phyloP scores from a whole-genome alignment of 2,888 invertebrate genomes.

The Leptura quadrifasciata region DNA sequence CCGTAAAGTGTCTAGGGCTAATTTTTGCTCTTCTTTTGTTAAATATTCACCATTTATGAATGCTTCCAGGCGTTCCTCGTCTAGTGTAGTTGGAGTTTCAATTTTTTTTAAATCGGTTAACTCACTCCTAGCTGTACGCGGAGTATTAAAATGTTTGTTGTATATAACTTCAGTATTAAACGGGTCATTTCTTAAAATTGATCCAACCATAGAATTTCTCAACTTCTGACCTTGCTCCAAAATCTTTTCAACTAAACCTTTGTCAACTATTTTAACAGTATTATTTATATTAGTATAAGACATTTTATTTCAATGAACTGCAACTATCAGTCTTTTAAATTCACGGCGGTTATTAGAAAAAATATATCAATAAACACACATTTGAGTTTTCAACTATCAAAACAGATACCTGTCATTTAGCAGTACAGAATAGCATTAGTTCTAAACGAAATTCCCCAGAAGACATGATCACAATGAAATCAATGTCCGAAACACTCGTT shows the following conservation, averaged over 20 bases:
- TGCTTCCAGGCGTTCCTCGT: conserved; percentile 64
- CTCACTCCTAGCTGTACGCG: conserved; percentile 42
- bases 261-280: conserved; percentile 47
- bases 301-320: conserved; percentile 1
- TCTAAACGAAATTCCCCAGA: not conserved
- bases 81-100: conserved; percentile 30
- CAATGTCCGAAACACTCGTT: not conserved
- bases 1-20: conserved; percentile 71
- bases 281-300: conserved; percentile 18
- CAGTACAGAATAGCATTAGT: not conserved
- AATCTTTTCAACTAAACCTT: conserved; percentile 60
- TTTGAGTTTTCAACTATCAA: conserved; percentile 17
- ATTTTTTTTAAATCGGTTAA: conserved; percentile 12
- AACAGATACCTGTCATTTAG: not conserved
- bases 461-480: not conserved
- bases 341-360: not conserved
- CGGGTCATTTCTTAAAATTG: conserved; percentile 71
- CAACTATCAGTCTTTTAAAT: not conserved
- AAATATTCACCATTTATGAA: conserved; percentile 72
- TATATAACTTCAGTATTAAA: conserved; percentile 64
- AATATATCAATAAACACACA: not conserved
- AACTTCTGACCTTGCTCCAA: conserved; percentile 69
- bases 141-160: conserved; percentile 57
- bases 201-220: conserved; percentile 71
- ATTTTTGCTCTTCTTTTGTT: conserved; percentile 69